A percentile compares a stretch with the other conserved stretches of the same genome.
Evolutionary conservation across 2,888 invertebrate genomes (phyloP).

Genomic region (Harpagoxenus sublaevis): DNA sequence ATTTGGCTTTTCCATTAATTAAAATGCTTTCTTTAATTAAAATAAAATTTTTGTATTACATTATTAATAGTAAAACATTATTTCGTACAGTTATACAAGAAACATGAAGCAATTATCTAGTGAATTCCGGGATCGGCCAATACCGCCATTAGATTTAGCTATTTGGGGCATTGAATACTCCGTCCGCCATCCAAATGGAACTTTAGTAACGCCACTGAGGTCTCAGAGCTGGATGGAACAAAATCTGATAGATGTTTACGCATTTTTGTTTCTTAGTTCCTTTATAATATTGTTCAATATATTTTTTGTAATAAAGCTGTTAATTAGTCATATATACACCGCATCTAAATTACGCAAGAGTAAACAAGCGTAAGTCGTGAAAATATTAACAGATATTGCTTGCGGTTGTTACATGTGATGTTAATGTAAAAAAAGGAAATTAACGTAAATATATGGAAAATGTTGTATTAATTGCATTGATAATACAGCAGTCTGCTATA

Average conservation of each 20-base stretch:
- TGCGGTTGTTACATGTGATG: too few species aligned
- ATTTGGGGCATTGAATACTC: constrained; percentile 59
- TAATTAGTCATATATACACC: background rate
- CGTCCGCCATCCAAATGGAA: constrained; percentile 47
- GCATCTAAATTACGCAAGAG: too few species aligned
- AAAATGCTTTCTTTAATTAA: too few species aligned
- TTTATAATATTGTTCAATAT: background rate
- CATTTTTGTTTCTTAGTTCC: constrained; percentile 39
- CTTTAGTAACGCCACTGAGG: constrained; percentile 39
- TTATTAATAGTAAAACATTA: too few species aligned
- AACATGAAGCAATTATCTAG: constrained; percentile 59
- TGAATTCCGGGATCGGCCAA: constrained; percentile 55
- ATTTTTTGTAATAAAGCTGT: background rate
- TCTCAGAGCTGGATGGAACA: constrained; percentile 10
- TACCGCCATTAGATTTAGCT: constrained; percentile 57
- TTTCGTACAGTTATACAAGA: background rate
- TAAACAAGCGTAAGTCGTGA: too few species aligned
- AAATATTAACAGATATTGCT: too few species aligned
- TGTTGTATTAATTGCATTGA: too few species aligned
- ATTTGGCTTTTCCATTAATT: too few species aligned
- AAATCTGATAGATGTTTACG: constrained; percentile 27
- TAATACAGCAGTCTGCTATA: too few species aligned
- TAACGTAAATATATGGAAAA: too few species aligned
- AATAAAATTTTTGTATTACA: too few species aligned
- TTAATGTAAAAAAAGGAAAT: too few species aligned